Conservation (phyloP, 1,140 invertebrate genomes). For the Periplaneta americana region DNA sequence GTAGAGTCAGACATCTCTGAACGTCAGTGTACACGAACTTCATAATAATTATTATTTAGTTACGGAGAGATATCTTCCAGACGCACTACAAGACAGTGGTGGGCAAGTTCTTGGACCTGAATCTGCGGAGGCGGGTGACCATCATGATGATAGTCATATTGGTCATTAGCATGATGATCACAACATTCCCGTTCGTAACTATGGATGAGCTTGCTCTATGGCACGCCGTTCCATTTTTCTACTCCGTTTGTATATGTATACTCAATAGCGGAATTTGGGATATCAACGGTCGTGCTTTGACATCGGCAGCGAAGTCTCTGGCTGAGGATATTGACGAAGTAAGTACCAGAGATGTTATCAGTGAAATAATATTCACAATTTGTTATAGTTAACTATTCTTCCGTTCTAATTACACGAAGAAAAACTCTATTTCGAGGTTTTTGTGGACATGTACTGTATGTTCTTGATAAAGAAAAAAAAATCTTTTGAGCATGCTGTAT, state of each 20-base stretch:
- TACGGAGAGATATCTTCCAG: too few species aligned
- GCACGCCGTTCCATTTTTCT: background rate
- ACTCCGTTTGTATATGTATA: background rate
- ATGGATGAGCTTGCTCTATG: background rate
- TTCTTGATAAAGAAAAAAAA: too few species aligned
- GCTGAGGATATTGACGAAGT: background rate
- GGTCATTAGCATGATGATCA: background rate
- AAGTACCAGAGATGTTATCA: too few species aligned
- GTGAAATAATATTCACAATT: too few species aligned
- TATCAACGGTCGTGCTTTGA: background rate
- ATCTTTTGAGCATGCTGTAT: too few species aligned
- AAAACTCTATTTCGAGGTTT: too few species aligned
- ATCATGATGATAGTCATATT: background rate
- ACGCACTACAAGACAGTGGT: background rate
- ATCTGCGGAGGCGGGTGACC: background rate
- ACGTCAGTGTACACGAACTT: too few species aligned
- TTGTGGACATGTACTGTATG: too few species aligned
- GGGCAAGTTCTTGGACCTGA: background rate
- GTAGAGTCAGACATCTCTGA: too few species aligned
- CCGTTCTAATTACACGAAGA: too few species aligned
- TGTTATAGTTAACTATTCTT: too few species aligned
- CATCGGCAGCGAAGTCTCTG: background rate
- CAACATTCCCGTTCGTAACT: background rate
- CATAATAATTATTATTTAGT: too few species aligned
- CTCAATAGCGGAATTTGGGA: background rate